These are phyloP conservation scores for Plebejus anna DNA, from an alignment of 2,888 invertebrate genomes.

Conservation along the genomic window DNA sequence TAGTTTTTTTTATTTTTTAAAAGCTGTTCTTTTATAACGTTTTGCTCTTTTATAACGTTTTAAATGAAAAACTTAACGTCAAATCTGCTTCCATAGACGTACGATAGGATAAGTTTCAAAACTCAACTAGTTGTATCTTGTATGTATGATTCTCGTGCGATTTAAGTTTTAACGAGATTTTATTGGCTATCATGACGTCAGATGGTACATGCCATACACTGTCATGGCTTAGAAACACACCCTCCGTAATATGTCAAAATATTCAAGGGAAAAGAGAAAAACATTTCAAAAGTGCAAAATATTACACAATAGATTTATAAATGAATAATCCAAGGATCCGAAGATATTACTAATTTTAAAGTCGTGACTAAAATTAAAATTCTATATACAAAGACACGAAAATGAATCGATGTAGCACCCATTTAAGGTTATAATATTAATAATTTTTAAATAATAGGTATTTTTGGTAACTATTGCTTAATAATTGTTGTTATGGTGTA, in stretches of 20 bases:
- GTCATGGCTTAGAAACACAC: too few species aligned
- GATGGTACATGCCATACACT: too few species aligned
- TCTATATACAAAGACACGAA: background rate
- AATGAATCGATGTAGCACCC: background rate
- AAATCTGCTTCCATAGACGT: too few species aligned
- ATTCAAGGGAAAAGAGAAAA: background rate
- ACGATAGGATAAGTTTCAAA: too few species aligned
- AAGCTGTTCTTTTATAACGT: too few species aligned
- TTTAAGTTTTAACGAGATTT: too few species aligned
- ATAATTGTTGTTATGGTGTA: background rate
- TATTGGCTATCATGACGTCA: too few species aligned
- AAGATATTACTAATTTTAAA: background rate
- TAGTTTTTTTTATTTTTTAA: too few species aligned
- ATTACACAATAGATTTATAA: background rate
- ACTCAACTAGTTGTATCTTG: too few species aligned
- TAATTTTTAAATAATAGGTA: background rate
- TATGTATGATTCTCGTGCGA: too few species aligned
- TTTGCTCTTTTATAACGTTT: too few species aligned
- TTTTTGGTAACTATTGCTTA: background rate
- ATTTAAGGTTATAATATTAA: background rate
- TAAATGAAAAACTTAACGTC: too few species aligned
- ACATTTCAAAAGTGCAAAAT: background rate
- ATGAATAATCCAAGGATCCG: background rate
- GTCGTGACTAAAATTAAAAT: background rate
- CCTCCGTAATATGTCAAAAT: conserved; percentile 5